Conservation (phyloP, 2,113 vertebrate species). For the Oceanodroma tethys region DNA sequence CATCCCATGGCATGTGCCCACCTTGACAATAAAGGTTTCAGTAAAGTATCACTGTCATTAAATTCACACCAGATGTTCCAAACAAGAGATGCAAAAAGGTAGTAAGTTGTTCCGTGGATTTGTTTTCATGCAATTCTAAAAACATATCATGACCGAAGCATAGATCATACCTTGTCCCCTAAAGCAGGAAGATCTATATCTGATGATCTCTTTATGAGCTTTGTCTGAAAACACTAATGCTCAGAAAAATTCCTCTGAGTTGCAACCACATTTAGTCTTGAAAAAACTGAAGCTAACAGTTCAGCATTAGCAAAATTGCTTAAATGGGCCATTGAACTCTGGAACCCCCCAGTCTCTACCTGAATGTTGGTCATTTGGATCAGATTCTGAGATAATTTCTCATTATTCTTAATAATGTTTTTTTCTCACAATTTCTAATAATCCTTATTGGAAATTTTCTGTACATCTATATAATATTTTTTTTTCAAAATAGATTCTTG, state of each 20-base stretch:
- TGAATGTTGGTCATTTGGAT: neutral
- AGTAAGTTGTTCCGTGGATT: rapidly evolving
- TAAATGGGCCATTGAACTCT: neutral
- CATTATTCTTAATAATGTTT: neutral
- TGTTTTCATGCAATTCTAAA: neutral
- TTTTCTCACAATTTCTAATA: neutral
- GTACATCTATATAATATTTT: neutral
- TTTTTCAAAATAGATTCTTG: neutral
- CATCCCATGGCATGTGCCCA: conserved; percentile 76
- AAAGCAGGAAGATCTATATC: rapidly evolving
- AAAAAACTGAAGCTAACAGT: neutral
- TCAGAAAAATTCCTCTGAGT: neutral
- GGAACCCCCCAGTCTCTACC: rapidly evolving
- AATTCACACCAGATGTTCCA: conserved; percentile 87
- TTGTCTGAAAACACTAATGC: neutral
- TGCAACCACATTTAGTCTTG: neutral
- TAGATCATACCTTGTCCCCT: neutral
- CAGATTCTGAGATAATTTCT: neutral
- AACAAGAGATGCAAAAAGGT: conserved; percentile 72
- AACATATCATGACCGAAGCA: rapidly evolving
- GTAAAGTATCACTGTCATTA: conserved; percentile 80
- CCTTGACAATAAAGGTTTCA: conserved; percentile 80
- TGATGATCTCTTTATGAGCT: neutral
- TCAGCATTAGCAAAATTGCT: neutral
- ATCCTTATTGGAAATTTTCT: neutral